These are phyloP conservation scores for Nomada fucata DNA, from an alignment of 2,888 invertebrate genomes.

Conservation along the genomic window DNA sequence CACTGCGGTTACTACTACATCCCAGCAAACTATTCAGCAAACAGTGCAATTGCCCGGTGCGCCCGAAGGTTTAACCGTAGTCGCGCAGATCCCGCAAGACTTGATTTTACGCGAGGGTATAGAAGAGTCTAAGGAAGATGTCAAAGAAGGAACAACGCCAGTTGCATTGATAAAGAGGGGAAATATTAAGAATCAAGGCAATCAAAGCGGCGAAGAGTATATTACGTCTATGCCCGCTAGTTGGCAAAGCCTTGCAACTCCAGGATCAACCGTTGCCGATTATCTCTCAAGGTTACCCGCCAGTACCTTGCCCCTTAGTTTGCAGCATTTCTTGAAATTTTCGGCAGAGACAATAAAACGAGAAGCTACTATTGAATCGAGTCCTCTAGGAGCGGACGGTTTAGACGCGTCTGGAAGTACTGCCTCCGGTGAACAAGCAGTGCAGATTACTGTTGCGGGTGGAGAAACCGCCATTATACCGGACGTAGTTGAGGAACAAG, in stretches of 20 bases:
- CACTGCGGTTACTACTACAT: conserved; percentile 82
- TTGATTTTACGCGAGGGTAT: conserved; percentile 86
- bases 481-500: conserved; percentile 81
- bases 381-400: conserved; percentile 83
- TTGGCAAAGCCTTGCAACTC: conserved; percentile 85
- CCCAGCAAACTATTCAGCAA: conserved; percentile 83
- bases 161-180: conserved; percentile 85
- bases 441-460: conserved; percentile 85
- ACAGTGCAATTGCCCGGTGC: conserved; percentile 84
- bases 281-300: conserved; percentile 85
- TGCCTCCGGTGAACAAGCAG: conserved; percentile 84
- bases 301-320: conserved; percentile 85
- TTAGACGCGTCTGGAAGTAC: conserved; percentile 80
- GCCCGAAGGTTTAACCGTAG: conserved; percentile 88
- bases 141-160: conserved; percentile 84
- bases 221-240: conserved; percentile 85
- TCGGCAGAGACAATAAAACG: conserved; percentile 86
- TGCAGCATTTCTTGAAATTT: conserved; percentile 88
- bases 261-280: conserved; percentile 85
- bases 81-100: conserved; percentile 89
- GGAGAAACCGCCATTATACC: conserved; percentile 85
- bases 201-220: conserved; percentile 81
- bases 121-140: conserved; percentile 84
- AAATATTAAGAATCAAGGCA: conserved; percentile 83
- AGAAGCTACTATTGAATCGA: conserved; percentile 84